Base-by-base conservation (phyloP, 2,797 vertebrate species). In the Hafferia zeledoni region DNA sequence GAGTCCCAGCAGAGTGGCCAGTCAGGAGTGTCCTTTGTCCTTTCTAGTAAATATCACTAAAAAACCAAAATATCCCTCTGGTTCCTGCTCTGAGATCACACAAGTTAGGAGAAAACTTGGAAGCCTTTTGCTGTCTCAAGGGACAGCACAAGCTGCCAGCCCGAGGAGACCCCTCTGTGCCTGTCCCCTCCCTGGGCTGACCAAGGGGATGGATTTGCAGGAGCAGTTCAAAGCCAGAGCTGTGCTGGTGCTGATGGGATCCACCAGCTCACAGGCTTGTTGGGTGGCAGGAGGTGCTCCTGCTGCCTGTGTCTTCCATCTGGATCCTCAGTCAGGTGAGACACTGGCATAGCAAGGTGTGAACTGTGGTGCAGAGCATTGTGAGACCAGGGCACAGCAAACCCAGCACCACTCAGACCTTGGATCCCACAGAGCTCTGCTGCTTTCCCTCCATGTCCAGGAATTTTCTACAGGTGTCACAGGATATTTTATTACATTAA, bases 111-210 rank as follows among this genome's bases (percentile, higher is more conserved):
- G 60, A 56, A 86, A 63, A 39, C 64, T 17, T 49, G 64, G 78
- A 56, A 79, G 60, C 33, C 70, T 70, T 52, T 56, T 35, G 33
- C 63, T 8, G 0, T 52, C 83, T 71, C 59, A 7, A n/a, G 50
- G 77, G 60, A 13, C 46, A 78, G 86, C 86, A 17, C 83, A 71
- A 83, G 92, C 88, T 60, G 83, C 56, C 68, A 49, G 76, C 9
- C 83, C 76, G 6, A 31, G 72, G 63, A 60, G 78, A 59, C 47
- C 47, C 28, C 71, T 69, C 90, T 0, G 0, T 30, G 65, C 47
- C 23, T 13, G 27, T 57, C 23, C 50, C 55, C 67, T 68, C 70
- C 61, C 37, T 25, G 44, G 24, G 10, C 63, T 9, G 30, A 37
- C 16, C 2, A 1, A 12, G 14, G 43, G 44, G 35, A 25, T 56